phyloP scores from a whole-genome alignment of 2,888 invertebrate genomes.

The Lathronympha strigana region DNA sequence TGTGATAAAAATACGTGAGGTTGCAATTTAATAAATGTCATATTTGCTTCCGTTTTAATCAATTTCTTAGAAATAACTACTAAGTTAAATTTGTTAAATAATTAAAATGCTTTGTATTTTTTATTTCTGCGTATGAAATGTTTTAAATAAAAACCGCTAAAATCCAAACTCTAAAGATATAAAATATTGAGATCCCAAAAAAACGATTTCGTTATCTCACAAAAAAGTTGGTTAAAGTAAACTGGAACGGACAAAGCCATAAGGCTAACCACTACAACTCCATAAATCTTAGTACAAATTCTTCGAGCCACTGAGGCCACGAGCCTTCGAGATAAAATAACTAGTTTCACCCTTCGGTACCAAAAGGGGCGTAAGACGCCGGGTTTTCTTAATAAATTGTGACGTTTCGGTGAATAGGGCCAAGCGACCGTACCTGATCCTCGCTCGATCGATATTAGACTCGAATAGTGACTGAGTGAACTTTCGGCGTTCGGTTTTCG shows the following conservation, averaged over 20 bases:
- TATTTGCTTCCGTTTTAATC: too few species aligned
- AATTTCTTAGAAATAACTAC: too few species aligned
- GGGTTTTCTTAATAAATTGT: background rate
- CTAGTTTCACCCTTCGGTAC: constrained; percentile 19
- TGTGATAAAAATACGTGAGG: too few species aligned
- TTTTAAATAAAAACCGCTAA: constrained; percentile 8
- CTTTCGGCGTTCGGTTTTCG: constrained; percentile 19
- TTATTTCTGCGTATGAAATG: too few species aligned
- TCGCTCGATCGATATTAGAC: constrained; percentile 26
- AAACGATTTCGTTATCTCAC: constrained; percentile 33
- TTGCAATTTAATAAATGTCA: too few species aligned
- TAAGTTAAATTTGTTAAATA: too few species aligned
- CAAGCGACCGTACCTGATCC: constrained; percentile 33
- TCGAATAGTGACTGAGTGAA: constrained; percentile 26
- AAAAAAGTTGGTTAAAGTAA: constrained; percentile 16
- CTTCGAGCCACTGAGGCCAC: constrained; percentile 32
- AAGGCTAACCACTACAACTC: constrained; percentile 37
- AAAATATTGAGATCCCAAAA: constrained; percentile 24
- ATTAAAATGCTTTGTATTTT: too few species aligned
- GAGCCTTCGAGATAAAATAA: constrained; percentile 38
- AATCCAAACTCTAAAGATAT: constrained; percentile 9
- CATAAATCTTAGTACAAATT: constrained; percentile 42
- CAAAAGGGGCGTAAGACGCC: background rate
- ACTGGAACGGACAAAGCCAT: constrained; percentile 35
- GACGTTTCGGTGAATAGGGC: background rate